phyloP scores from a whole-genome alignment of 2,797 vertebrate species.

The Takifugu ocellatus region DNA sequence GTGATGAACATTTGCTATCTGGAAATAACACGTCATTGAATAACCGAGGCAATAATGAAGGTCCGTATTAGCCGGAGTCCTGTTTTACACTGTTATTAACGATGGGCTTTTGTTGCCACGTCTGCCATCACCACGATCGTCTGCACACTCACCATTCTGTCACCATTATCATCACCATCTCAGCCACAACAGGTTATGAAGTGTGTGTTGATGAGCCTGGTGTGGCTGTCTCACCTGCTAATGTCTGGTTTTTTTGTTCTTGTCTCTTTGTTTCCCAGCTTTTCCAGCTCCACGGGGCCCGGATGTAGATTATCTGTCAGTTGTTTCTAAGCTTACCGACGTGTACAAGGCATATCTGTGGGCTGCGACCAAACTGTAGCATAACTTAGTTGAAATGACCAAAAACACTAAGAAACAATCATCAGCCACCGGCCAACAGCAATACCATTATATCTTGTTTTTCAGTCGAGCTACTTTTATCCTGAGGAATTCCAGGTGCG shows the following conservation, averaged over 20 bases:
- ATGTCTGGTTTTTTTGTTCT: constrained; percentile 10
- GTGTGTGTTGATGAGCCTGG: not conserved
- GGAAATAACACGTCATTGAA: no score
- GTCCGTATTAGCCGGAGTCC: no score
- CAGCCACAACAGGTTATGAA: constrained; percentile 7
- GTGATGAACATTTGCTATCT: no score
- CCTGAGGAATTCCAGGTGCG: constrained; percentile 5
- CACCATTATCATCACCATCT: constrained; percentile 52
- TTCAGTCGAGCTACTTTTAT: constrained; percentile 7
- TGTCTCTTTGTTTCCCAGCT: constrained; percentile 63
- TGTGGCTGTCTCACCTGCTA: constrained; percentile 1
- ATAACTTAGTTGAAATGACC: constrained; percentile 12
- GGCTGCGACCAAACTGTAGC: constrained; percentile 38
- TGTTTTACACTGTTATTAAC: no score
- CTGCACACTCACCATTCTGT: constrained; percentile 40
- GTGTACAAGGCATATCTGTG: constrained; percentile 29
- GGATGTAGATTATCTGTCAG: constrained; percentile 67
- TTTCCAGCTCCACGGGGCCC: constrained; percentile 80
- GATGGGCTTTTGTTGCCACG: constrained; percentile 7
- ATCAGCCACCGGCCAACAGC: constrained; percentile 6
- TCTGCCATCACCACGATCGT: constrained; percentile 19
- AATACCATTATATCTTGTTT: constrained; percentile 9
- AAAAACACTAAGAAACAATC: constrained; percentile 10
- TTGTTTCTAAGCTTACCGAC: constrained; percentile 21
- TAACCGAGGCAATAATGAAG: no score